Base-by-base conservation (phyloP, 1,140 invertebrate genomes). In the Philopotamus ludificatus region DNA sequence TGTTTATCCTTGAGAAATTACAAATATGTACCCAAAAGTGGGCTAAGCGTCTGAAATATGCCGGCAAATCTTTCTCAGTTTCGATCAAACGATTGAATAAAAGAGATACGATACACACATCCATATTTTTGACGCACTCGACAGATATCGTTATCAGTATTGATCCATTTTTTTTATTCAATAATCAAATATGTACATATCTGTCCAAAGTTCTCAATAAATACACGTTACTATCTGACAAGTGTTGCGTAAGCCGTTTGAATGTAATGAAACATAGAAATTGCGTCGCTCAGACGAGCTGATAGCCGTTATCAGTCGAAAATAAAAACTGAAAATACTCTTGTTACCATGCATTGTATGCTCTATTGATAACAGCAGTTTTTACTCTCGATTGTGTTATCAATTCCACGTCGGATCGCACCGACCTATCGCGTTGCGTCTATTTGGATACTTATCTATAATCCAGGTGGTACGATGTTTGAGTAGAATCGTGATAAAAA, bases 381-480 rank as follows among this genome's bases (percentile, higher is more conserved):
- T n/a, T 12, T 16, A 15, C 44, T 47, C 44, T 47, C 18, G 18
- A 15, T 20, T 7, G 44, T 16, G 4, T 47, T 47, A 47, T 47
- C 44, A 20, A 47, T 15, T 20, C 28, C 4, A 34, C 28, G 28
- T 8, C 44, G 18, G 18, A 47, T 47, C 15, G n/a, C 44, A 9
- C 7, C 44, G 44, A 12, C 44, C 44, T 58, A 58, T 58, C 55
- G 26, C 21, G 22, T 21, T 7, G 44, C 18, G 15, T 7, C 18
- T 7, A 7, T 4, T 3, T 15, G 18, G 44, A 47, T 8, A 20
- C 18, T 47, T 47, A 47, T 47, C 44, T 47, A 16, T 42, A 58
- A 58, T 58, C 55, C 55, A 58, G 55, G 55, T 58, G 55, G 55
- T 42, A 58, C 39, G 55, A 58, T 58, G 55, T 58, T 42, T 58